Evolutionary conservation across 2,113 vertebrate species (phyloP).

Genomic region (Ctenodactylus gundi): DNA sequence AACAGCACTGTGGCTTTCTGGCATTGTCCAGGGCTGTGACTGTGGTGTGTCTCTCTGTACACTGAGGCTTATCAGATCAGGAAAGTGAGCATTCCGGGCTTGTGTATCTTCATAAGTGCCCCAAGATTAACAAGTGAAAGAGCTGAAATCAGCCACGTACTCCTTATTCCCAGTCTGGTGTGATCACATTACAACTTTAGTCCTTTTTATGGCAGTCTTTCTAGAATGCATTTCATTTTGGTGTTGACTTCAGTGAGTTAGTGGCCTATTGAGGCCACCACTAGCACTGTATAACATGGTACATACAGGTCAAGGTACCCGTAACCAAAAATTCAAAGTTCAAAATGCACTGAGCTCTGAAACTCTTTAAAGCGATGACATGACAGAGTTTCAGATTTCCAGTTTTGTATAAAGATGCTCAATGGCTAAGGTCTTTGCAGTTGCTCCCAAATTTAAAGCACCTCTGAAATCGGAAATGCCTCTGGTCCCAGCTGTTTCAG

Average conservation of each 20-base stretch:
- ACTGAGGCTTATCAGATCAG: no score
- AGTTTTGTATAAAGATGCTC: background rate
- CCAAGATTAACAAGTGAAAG: background rate
- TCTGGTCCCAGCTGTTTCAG: background rate
- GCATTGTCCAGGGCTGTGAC: background rate
- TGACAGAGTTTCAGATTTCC: background rate
- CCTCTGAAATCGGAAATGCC: background rate
- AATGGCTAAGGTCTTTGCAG: no score
- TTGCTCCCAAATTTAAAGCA: background rate
- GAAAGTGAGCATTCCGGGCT: rapidly evolving
- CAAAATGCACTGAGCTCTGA: background rate
- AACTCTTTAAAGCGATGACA: background rate
- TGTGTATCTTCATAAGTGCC: background rate
- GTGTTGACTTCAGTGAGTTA: background rate
- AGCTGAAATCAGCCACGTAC: background rate
- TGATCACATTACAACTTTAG: background rate
- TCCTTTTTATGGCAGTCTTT: background rate
- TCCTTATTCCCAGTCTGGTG: background rate
- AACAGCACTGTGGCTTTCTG: background rate
- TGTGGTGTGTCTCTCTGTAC: background rate
- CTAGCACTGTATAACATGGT: background rate
- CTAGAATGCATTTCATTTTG: background rate
- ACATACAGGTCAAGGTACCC: background rate
- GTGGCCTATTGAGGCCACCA: rapidly evolving
- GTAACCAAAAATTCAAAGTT: background rate